Evolutionary conservation across 2,113 vertebrate species (phyloP), one percentile per base, ranked within the genome.

Genomic region (Eretmochelys imbricata): DNA sequence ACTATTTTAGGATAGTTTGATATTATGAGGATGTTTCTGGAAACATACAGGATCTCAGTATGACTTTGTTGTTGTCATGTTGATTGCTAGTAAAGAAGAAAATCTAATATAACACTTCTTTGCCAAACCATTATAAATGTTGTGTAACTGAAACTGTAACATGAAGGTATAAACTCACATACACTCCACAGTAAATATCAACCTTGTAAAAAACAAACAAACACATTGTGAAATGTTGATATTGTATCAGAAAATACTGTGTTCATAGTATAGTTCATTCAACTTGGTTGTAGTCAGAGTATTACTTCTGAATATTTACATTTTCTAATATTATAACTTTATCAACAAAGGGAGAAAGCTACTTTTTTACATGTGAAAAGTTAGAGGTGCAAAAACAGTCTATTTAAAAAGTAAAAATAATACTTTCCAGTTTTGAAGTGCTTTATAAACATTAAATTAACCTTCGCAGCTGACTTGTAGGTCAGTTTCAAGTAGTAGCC

Each of bases 371-470:
- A 46, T 5, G 19, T 54, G 82, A 94, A 88, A 94, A 76, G 79
- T 89, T 90, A 59, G 89, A 95, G n/a, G 35, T 91, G 48, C 85
- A 88, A 85, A 14, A 65, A 82, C 83, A 91, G 88, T 0, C 11
- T 72, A 9, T 38, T 72, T 72, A 91, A 90, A 90, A 88, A 96
- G 94, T 87, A 96, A 95, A 92, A 91, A 83, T 62, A 86, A 90
- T 80, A 89, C 87, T 94, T 96, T 95, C 93, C 69, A 75, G 4
- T 93, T 93, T n/a, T 17, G 17, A 46, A 94, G 69, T 0, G 1
- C 24, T 95, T 94, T 96, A 89, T 72, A 96, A 91, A 92, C 91
- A 93, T 87, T 94, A 87, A n/a, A 80, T 35, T 38, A 97, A 96
- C 17, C 17, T 91, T 85, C 80, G 55, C 48, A 76, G 91, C 88